Evolutionary conservation across 2,113 vertebrate species (phyloP).

Genomic region (Chaetura pelagica): DNA sequence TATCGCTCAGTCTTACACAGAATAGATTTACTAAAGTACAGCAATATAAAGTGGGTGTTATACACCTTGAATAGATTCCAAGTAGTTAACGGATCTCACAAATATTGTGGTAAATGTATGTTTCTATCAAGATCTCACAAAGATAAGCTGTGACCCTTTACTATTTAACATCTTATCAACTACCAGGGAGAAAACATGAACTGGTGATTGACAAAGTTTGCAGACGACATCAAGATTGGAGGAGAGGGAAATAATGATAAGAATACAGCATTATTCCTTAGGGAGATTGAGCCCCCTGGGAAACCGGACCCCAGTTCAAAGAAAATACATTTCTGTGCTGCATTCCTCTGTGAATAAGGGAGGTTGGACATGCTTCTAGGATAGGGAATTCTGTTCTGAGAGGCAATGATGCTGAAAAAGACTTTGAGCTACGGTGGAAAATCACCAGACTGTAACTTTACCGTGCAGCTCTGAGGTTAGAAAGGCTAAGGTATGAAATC

Average conservation of each 20-base stretch:
- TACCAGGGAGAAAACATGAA: background rate
- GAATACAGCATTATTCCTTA: background rate
- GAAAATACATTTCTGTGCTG: background rate
- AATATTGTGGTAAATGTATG: slow-evolving; percentile 6
- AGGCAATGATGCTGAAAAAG: background rate
- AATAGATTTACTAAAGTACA: background rate
- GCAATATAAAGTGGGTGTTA: background rate
- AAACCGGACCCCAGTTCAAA: background rate
- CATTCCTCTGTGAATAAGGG: background rate
- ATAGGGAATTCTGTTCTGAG: background rate
- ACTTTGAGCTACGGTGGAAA: background rate
- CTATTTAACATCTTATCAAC: slow-evolving; percentile 41
- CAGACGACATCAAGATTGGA: slow-evolving; percentile 36
- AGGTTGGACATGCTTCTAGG: background rate
- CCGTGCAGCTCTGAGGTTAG: background rate
- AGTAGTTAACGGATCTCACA: slow-evolving; percentile 11
- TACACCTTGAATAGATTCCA: background rate
- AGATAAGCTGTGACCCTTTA: slow-evolving; percentile 31
- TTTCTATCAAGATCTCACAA: slow-evolving; percentile 11
- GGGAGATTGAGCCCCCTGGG: slow-evolving; percentile 20
- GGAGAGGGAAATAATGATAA: slow-evolving; percentile 12
- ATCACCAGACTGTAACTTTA: background rate
- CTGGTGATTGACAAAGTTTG: slow-evolving; percentile 47
- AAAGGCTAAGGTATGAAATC: background rate
- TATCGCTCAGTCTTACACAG: background rate